Percentiles rank a stretch among this genome's conserved stretches.
Evolutionary conservation across 37 sponge, comb jelly and placozoan species (phyloP).

Genomic region (Haliclona indistincta): DNA sequence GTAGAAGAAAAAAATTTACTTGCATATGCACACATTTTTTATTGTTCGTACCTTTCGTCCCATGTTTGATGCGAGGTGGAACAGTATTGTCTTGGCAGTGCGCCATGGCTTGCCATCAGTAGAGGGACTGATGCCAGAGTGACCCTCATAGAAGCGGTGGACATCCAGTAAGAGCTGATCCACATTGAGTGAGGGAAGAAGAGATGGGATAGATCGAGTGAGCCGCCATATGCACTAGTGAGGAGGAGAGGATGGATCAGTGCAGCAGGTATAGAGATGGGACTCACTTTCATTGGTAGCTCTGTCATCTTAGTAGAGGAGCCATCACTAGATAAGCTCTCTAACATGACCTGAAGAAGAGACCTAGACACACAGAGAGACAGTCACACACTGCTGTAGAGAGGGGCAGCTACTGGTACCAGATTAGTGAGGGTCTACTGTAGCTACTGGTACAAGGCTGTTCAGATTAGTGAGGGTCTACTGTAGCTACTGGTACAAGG

Average conservation of each 20-base stretch:
- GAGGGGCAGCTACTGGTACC: too few species aligned
- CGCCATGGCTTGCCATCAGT: constrained; percentile 68
- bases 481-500: too few species aligned
- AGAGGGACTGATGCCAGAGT: constrained; percentile 18
- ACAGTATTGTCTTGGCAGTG: constrained; percentile 91
- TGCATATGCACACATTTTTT: too few species aligned
- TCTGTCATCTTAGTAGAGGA: constrained; percentile 55
- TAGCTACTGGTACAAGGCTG: too few species aligned
- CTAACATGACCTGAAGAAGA: constrained; percentile 60
- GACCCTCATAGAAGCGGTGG: constrained; percentile 57
- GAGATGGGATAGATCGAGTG: constrained; percentile 44
- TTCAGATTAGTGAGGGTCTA: too few species aligned
- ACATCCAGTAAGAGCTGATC: constrained; percentile 70
- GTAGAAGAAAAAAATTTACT: too few species aligned
- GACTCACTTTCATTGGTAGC: constrained; percentile 70
- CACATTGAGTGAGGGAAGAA: constrained; percentile 34
- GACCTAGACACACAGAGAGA: too few species aligned
- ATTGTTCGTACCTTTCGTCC: constrained; percentile 73
- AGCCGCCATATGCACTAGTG: constrained; percentile 82
- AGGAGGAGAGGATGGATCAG: background rate
- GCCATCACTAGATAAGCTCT: constrained; percentile 62
- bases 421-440: too few species aligned
- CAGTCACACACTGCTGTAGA: too few species aligned
- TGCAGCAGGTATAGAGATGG: constrained; percentile 3
- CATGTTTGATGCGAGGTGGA: constrained; percentile 57